Conservation (phyloP, 2,113 vertebrate genomes). For the Mixornis gularis region DNA sequence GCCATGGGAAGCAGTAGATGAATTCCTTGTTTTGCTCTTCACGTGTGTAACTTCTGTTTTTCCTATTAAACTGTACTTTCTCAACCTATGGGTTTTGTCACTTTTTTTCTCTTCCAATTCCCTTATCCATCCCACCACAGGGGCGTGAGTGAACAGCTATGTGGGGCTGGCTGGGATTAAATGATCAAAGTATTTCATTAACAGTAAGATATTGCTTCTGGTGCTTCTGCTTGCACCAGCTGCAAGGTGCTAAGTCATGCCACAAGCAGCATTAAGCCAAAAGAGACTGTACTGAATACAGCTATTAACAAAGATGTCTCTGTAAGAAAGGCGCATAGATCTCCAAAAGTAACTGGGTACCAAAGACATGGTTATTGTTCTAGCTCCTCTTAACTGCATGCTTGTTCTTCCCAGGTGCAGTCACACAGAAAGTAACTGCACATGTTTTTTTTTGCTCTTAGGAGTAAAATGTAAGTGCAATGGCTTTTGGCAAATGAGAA, state of each 20-base stretch:
- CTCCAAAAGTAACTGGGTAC: not conserved
- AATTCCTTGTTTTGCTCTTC: not conserved
- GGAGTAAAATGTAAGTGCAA: not conserved
- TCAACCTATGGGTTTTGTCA: fast-evolving
- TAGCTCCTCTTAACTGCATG: not conserved
- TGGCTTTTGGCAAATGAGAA: not conserved
- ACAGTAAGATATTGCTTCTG: not conserved
- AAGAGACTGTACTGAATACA: not conserved
- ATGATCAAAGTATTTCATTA: fast-evolving
- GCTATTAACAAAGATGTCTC: not conserved
- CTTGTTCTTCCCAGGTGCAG: not conserved
- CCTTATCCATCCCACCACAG: not conserved
- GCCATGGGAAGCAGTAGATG: not conserved
- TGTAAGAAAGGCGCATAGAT: not conserved
- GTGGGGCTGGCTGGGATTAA: not conserved
- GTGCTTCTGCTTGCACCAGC: not conserved
- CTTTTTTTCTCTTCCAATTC: not conserved
- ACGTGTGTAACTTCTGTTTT: not conserved
- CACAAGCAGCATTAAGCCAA: not conserved
- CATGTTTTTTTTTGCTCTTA: not conserved
- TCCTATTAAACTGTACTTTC: not conserved
- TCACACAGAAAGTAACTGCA: not conserved
- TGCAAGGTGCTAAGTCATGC: not conserved
- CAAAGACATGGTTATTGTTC: not conserved
- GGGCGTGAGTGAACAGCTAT: not conserved